These are phyloP conservation scores for Microcaecilia unicolor DNA, from an alignment of 2,797 vertebrate genomes.

Conservation along the genomic window DNA sequence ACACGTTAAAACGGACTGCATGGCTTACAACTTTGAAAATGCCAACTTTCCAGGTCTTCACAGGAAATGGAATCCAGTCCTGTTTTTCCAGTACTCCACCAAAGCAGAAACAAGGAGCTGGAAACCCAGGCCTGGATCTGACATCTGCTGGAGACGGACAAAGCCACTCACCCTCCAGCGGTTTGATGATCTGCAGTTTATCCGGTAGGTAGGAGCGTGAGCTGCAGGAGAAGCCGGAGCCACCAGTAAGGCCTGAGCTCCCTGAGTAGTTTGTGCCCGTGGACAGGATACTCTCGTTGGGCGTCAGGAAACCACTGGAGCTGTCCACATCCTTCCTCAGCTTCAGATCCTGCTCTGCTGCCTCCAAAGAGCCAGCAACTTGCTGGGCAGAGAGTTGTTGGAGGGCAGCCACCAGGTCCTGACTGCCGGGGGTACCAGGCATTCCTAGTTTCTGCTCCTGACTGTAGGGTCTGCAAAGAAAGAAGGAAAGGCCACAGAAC, in stretches of 20 bases:
- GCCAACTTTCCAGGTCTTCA: not conserved
- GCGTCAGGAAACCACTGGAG: conserved; percentile 70
- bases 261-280: conserved; percentile 69
- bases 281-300: conserved; percentile 64
- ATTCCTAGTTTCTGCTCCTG: conserved; percentile 52
- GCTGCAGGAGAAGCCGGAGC: conserved; percentile 55
- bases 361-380: conserved; percentile 68
- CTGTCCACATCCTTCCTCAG: conserved; percentile 41
- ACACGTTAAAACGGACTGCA: no score
- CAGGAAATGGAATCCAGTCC: not conserved
- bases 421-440: conserved; percentile 59
- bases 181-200: conserved; percentile 81
- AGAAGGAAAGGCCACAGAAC: no score
- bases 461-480: no score
- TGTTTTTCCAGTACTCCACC: not conserved
- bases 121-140: no score
- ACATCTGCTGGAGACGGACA: not conserved
- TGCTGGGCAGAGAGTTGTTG: conserved; percentile 64
- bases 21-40: no score
- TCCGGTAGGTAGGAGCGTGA: conserved; percentile 71
- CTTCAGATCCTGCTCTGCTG: conserved; percentile 61
- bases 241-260: conserved; percentile 61
- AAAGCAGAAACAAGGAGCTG: no score
- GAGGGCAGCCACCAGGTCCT: conserved; percentile 70
- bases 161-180: conserved; percentile 67